Base-by-base conservation (phyloP, 2,888 invertebrate species). In the Abrostola triplasia region DNA sequence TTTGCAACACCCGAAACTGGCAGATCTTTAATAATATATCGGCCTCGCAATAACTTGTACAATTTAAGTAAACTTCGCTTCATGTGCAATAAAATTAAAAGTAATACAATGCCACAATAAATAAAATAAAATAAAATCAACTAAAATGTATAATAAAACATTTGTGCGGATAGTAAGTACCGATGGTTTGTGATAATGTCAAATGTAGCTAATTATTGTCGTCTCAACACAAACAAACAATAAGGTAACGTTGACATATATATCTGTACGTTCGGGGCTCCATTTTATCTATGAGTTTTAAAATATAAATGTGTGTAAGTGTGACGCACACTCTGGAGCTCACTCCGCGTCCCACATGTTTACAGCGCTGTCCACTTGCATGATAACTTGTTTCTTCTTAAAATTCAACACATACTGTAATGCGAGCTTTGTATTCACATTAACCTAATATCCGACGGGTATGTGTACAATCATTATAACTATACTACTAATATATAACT, bases 151-250 rank as follows among this genome's bases (percentile, higher is more conserved):
- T 79, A 76, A 79, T 83, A 86, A 85, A 83, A 83, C 84, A 88
- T 91, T 92, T 92, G 92, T 92, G 92, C 92, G 89, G 90, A 81
- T 79, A 80, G 83, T 93, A 93, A 93, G 93, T 92, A 93, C 93
- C 88, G 85, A 90, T 88, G 70, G 64, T 78, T 64, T 69, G 64
- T 72, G 56, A 64, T 64, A 70, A 57, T 63, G 48, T 62, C 59
- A 36, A 73, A 64, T 36, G 49, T 76, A 66, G 68, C 64, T 49
- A 77, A 75, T 62, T 76, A 58, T 67, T 52, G 56, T 51, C 48
- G 57, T 58, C 67, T 72, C 62, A 73, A 52, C 56, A 69, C 58
- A 55, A 64, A 78, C 51, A 56, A 67, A 64, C 65, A 53, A 36
- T 48, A 65, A 59, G 36, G 42, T 59, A 51, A 58, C 8, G 50